phyloP scores from a whole-genome alignment of 1,140 invertebrate species.

The Mactra quadrangularis region DNA sequence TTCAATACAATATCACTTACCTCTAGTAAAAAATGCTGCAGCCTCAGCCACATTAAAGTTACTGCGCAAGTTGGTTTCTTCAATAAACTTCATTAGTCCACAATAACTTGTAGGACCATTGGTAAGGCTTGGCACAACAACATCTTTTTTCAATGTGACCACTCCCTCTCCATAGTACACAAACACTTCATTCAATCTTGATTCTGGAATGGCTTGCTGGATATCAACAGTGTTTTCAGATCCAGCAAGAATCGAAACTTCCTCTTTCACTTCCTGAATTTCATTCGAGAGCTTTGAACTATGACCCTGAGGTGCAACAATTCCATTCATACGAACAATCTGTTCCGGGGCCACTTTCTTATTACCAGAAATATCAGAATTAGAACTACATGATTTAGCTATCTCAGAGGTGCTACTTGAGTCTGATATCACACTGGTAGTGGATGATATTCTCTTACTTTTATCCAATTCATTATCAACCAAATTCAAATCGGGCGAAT shows the following conservation, averaged over 20 bases:
- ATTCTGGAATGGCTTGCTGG: constrained; percentile 26
- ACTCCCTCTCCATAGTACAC: constrained; percentile 56
- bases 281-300: constrained; percentile 35
- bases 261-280: constrained; percentile 1
- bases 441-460: constrained; percentile 21
- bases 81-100: constrained; percentile 27
- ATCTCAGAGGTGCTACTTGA: neutral
- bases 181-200: constrained; percentile 7
- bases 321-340: constrained; percentile 49
- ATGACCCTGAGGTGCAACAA: constrained; percentile 50
- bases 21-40: constrained; percentile 42
- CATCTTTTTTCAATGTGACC: constrained; percentile 21
- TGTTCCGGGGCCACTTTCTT: constrained; percentile 41
- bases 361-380: constrained; percentile 23
- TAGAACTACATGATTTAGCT: constrained; percentile 16
- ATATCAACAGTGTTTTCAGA: neutral
- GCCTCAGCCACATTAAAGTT: constrained; percentile 50
- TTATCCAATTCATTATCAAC: neutral
- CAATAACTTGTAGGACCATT: constrained; percentile 46
- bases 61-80: constrained; percentile 14
- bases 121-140: constrained; percentile 32
- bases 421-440: constrained; percentile 33
- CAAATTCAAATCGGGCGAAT: neutral
- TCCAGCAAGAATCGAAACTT: constrained; percentile 12
- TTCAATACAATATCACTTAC: constrained; percentile 27